Percentiles rank a stretch among this genome's conserved stretches.
Conservation (phyloP, 1,140 invertebrate genomes). For the Fopius arisanus region DNA sequence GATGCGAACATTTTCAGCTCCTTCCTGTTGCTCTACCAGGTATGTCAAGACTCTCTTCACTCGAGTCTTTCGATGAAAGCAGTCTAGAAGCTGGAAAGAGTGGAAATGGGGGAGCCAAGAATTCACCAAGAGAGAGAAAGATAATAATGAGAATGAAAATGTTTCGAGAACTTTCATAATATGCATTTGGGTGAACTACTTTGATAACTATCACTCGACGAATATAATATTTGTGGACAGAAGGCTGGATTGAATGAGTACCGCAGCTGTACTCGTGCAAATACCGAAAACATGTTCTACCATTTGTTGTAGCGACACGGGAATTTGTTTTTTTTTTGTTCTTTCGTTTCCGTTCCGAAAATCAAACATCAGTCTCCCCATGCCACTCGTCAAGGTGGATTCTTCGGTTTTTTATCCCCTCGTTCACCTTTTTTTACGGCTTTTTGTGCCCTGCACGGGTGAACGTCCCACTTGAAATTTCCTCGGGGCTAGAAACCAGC, state of each 20-base stretch:
- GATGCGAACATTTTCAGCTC: conserved; percentile 4
- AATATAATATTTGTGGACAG: conserved; percentile 17
- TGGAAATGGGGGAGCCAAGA: neutral
- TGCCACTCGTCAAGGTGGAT: neutral
- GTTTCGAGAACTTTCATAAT: neutral
- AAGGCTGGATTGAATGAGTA: neutral
- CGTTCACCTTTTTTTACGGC: neutral
- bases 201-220: neutral
- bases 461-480: conserved; percentile 4
- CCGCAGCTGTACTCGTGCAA: conserved; percentile 25
- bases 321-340: conserved; percentile 29
- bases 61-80: conserved; percentile 2
- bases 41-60: conserved; percentile 2
- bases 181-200: neutral
- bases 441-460: conserved; percentile 12
- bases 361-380: conserved; percentile 25
- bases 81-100: neutral
- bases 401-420: neutral
- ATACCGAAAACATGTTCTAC: conserved; percentile 6
- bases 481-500: conserved; percentile 12
- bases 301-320: neutral
- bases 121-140: neutral
- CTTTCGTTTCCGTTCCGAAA: conserved; percentile 19
- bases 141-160: neutral
- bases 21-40: conserved; percentile 4